Percentiles rank a stretch among this genome's conserved stretches.
Conservation (phyloP, 2,888 invertebrate genomes). For the Mechanitis messenoides region DNA sequence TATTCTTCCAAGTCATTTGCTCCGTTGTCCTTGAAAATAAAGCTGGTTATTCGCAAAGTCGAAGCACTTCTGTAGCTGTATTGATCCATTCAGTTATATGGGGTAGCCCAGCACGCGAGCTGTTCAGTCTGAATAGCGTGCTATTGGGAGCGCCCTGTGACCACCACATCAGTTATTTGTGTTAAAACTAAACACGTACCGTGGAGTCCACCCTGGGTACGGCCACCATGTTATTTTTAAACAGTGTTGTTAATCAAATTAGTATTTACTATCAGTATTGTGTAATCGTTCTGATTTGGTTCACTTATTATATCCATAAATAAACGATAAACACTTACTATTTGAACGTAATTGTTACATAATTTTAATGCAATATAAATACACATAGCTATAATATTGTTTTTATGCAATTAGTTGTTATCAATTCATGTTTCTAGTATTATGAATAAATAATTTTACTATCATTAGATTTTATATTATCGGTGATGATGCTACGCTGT, state of each 20-base stretch:
- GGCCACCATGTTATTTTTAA: neutral
- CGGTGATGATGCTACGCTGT: constrained; percentile 3
- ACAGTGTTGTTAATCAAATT: no score
- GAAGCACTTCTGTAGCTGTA: constrained; percentile 33
- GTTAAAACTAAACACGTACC: neutral
- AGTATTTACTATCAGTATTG: no score
- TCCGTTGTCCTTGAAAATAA: constrained; percentile 33
- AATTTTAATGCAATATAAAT: no score
- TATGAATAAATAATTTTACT: no score
- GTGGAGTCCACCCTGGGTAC: constrained; percentile 11
- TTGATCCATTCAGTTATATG: constrained; percentile 40
- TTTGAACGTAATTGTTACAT: no score
- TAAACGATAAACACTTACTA: no score
- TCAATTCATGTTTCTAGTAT: no score
- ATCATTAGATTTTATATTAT: no score
- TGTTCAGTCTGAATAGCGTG: constrained; percentile 42
- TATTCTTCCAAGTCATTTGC: constrained; percentile 24
- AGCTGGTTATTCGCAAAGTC: constrained; percentile 36
- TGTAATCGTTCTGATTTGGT: no score
- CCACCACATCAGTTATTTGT: constrained; percentile 26
- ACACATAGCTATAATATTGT: no score
- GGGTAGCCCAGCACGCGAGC: constrained; percentile 55
- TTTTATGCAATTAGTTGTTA: no score
- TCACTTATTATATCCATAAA: no score
- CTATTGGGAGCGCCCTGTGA: constrained; percentile 45